Base-by-base conservation (phyloP, 2,113 vertebrate species). In the Agapornis roseicollis region DNA sequence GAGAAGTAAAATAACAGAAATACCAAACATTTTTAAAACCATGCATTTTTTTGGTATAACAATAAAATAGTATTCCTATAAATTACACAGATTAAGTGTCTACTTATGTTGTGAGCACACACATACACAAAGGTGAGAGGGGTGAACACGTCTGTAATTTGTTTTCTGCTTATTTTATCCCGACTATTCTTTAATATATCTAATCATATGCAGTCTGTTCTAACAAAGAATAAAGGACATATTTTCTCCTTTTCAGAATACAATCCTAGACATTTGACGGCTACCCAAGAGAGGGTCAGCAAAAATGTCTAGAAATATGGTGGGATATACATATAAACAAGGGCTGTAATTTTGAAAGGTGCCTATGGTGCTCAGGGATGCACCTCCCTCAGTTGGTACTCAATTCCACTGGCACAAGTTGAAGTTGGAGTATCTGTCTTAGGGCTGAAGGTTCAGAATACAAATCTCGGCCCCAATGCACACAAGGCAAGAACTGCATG, bases 161-260 rank as follows among this genome's bases (percentile, higher is more conserved):
- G 49, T 50, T 70, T 88, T 91, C 63, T 80, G 39, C 20, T 77
- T 88, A 69, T 74, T 85, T 92, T 78, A 81, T 15, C 49, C 11
- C 12, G n/a, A 41, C 20, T 31, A 2, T 39, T 56, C 17, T 89
- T 90, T 73, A 53, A 52, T 47, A 63, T 12, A 27, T 9, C 39
- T 70, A 55, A 55, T 80, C 2, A 37, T 39, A 60, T 17, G 29
- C 33, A 46, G 15, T 29, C 18, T 71, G 29, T 42, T 80, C 70
- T 37, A 73, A 44, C 6, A 10, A 82, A 49, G 49, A 39, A 70
- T 15, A 82, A 85, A 88, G 60, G 18, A 78, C 37, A 9, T 33
- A 47, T 39, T 80, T 90, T 88, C 16, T 74, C 16, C 50, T 88
- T 88, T 64, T 92, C 69, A 61, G 65, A 90, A 65, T 7, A 56